A percentile compares a stretch with the other conserved stretches of the same genome.
Evolutionary conservation across 2,888 invertebrate genomes (phyloP).

Genomic region (Leucozona laternaria): DNA sequence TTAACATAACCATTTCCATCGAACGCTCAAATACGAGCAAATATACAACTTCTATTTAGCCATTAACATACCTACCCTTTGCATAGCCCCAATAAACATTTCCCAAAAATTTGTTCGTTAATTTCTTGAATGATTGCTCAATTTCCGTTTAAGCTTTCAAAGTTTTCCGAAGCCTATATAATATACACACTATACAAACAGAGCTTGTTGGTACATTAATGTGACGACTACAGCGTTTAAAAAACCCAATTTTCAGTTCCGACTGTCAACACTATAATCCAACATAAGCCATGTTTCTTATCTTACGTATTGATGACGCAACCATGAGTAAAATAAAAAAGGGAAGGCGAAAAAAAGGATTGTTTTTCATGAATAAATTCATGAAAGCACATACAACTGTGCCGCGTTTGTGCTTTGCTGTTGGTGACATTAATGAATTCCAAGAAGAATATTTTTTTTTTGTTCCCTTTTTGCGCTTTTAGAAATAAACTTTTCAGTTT

Average conservation of each 20-base stretch:
- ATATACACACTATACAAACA: background rate
- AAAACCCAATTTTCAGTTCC: conserved; percentile 18
- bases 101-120: conserved; percentile 6
- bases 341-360: conserved; percentile 30
- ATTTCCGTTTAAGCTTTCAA: conserved; percentile 16
- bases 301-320: conserved; percentile 33
- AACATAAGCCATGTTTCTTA: conserved; percentile 34
- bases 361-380: conserved; percentile 65
- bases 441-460: background rate
- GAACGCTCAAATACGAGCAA: background rate
- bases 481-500: conserved; percentile 35
- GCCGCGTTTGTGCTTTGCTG: background rate
- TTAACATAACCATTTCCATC: background rate
- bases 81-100: background rate
- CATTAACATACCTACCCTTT: background rate
- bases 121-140: conserved; percentile 43
- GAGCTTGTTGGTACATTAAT: conserved; percentile 8
- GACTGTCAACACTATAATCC: conserved; percentile 31
- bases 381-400: conserved; percentile 38
- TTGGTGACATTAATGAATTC: conserved; percentile 60
- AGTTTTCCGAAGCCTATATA: background rate
- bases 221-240: background rate
- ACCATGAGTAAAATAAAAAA: conserved; percentile 2
- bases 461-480: background rate
- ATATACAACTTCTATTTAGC: background rate